Conservation (phyloP, 1,140 invertebrate genomes). For the Andrena cerasifolii region DNA sequence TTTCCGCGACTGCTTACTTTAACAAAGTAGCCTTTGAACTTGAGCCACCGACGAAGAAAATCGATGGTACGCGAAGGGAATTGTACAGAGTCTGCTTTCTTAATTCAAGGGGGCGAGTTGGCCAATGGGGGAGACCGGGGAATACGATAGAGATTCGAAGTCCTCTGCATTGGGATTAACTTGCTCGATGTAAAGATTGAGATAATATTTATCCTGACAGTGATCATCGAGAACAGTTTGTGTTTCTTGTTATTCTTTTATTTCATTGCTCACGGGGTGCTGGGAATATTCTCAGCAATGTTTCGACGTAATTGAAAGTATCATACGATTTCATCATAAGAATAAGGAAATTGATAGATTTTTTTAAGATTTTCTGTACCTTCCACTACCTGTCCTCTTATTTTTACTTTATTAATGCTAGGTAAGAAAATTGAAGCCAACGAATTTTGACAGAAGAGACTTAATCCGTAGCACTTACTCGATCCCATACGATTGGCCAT, state of each 20-base stretch:
- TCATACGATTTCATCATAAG: no score
- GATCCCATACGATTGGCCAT: slow-evolving; percentile 70
- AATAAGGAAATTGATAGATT: no score
- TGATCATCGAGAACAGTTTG: background rate
- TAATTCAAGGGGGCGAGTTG: background rate
- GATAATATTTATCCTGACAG: background rate
- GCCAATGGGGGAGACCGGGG: no score
- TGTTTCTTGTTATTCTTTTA: no score
- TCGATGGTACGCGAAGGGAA: background rate
- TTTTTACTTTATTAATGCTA: background rate
- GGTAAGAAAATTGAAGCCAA: slow-evolving; percentile 19
- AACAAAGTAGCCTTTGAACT: background rate
- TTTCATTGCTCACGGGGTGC: no score
- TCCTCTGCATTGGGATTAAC: no score
- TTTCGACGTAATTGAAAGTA: no score
- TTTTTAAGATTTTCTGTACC: no score
- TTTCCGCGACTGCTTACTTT: background rate
- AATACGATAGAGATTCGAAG: no score
- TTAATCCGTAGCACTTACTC: slow-evolving; percentile 72
- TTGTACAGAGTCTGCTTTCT: background rate
- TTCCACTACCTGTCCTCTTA: background rate
- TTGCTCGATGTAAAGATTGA: no score
- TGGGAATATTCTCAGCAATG: no score
- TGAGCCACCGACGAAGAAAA: background rate
- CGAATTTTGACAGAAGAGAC: slow-evolving; percentile 52